A percentile compares a stretch with the other conserved stretches of the same genome.
These are phyloP conservation scores for Eulemur rubriventer DNA, from an alignment of 2,797 vertebrate genomes.

Conservation along the genomic window DNA sequence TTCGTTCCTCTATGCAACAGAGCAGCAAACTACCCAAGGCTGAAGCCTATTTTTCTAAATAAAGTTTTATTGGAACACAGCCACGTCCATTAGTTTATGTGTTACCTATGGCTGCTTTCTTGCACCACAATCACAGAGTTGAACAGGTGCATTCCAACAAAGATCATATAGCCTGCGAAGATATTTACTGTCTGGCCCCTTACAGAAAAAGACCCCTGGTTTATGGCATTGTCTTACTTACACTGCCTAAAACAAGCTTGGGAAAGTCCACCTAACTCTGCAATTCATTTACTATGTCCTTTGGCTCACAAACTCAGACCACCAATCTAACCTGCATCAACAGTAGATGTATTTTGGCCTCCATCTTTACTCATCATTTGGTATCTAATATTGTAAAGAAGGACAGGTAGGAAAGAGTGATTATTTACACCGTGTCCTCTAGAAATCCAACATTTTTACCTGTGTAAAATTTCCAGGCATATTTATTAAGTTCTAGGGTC, in stretches of 20 bases:
- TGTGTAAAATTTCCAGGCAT: not conserved
- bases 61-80: constrained; percentile 7
- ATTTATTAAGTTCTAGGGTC: not conserved
- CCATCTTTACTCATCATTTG: not conserved
- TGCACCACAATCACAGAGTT: not conserved
- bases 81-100: not conserved
- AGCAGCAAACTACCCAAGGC: not conserved
- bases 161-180: not conserved
- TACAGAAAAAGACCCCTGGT: not conserved
- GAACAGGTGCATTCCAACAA: not conserved
- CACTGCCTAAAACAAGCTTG: not conserved
- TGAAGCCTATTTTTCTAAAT: not conserved
- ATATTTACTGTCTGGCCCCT: not conserved
- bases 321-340: not conserved
- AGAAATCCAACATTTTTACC: not conserved
- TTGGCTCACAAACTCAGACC: not conserved
- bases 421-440: not conserved
- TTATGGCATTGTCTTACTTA: not conserved
- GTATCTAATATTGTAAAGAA: not conserved
- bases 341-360: not conserved
- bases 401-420: not conserved
- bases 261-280: not conserved
- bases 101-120: not conserved
- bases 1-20: not conserved
- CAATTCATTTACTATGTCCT: not conserved